Percentiles rank a stretch among this genome's conserved stretches.
Conservation (phyloP, 2,113 vertebrate genomes). For the Epinephelus cyanopodus region DNA sequence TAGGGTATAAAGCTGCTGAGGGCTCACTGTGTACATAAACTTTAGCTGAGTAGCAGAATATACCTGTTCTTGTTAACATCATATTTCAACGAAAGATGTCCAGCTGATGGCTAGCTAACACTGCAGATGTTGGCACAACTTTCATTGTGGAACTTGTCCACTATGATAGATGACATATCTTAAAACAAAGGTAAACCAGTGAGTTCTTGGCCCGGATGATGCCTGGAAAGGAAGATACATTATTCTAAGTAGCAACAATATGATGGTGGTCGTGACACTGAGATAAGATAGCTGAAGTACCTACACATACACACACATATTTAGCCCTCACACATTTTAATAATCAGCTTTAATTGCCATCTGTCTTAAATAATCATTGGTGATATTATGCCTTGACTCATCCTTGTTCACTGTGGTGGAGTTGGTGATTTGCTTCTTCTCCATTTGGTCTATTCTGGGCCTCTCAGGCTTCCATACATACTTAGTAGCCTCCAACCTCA, state of each 20-base stretch:
- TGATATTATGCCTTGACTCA: slow-evolving; percentile 85
- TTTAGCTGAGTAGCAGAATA: no score
- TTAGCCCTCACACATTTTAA: not conserved
- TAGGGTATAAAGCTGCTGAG: no score
- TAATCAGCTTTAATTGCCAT: not conserved
- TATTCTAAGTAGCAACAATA: not conserved
- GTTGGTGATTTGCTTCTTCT: slow-evolving; percentile 97
- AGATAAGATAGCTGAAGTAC: not conserved
- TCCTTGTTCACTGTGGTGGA: slow-evolving; percentile 88
- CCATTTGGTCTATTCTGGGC: slow-evolving; percentile 98
- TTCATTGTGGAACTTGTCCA: not conserved
- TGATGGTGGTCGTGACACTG: not conserved
- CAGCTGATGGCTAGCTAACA: no score
- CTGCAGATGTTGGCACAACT: no score
- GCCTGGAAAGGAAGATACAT: not conserved
- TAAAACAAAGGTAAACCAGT: not conserved
- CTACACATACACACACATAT: not conserved
- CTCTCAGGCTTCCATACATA: slow-evolving; percentile 99
- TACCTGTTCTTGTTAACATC: no score
- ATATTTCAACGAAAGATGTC: no score
- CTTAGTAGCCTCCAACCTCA: slow-evolving; percentile 96
- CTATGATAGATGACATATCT: not conserved
- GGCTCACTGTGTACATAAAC: no score
- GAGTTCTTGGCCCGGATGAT: not conserved
- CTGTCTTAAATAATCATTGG: not conserved